Conservation (phyloP, 1,140 invertebrate genomes). For the Monochamus saltuarius region DNA sequence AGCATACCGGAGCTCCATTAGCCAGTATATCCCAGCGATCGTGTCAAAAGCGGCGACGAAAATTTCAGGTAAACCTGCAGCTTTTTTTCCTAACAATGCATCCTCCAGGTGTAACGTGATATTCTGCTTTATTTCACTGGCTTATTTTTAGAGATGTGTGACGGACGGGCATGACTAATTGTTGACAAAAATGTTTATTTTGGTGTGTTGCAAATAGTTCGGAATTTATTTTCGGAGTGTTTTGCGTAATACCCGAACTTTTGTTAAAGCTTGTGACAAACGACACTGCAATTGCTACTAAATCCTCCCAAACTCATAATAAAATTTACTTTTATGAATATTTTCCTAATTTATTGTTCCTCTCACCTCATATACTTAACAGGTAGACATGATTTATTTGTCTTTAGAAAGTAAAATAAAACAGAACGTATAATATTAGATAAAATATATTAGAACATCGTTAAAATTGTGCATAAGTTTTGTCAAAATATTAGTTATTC, state of each 20-base stretch:
- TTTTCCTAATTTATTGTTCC: too few relatives aligned
- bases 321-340: too few relatives aligned
- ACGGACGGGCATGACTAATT: conserved; percentile 11
- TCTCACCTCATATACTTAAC: too few relatives aligned
- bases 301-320: too few relatives aligned
- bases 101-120: conserved; percentile 22
- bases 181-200: conserved; percentile 17
- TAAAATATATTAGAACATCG: too few relatives aligned
- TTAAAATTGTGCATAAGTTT: too few relatives aligned
- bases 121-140: conserved; percentile 12
- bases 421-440: too few relatives aligned
- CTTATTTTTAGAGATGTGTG: conserved; percentile 3
- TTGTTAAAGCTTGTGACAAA: too few relatives aligned
- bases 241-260: neutral
- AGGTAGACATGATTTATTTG: too few relatives aligned
- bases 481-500: too few relatives aligned
- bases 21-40: conserved; percentile 44
- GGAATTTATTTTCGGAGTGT: neutral
- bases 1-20: conserved; percentile 6
- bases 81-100: conserved; percentile 9
- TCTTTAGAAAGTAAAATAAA: too few relatives aligned
- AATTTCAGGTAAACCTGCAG: conserved; percentile 33
- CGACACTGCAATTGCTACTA: too few relatives aligned
- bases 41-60: conserved; percentile 45
- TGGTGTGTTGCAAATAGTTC: conserved; percentile 2